Percentiles rank a stretch among this genome's conserved stretches.
phyloP scores from a whole-genome alignment of 2,797 vertebrate species.

The Helicolenus hilgendorfi region DNA sequence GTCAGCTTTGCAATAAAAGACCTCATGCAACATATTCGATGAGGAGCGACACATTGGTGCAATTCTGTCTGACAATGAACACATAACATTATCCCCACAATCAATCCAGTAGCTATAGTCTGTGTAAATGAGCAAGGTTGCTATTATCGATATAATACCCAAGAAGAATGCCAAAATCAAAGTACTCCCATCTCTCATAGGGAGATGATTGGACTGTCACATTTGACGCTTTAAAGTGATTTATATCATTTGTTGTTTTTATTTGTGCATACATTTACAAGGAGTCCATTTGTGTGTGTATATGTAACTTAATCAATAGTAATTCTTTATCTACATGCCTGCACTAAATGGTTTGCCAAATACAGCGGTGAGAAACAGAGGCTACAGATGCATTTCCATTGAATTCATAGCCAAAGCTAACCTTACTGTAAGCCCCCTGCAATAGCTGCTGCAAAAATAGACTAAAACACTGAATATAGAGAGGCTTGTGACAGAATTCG shows the following conservation, averaged over 20 bases:
- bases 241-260: neutral
- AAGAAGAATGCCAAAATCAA: neutral
- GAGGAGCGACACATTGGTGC: slow-evolving; percentile 49
- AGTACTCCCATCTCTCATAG: neutral
- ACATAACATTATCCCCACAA: slow-evolving; percentile 52
- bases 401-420: neutral
- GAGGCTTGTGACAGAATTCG: neutral
- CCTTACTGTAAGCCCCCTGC: neutral
- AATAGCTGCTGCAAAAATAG: neutral
- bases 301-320: neutral
- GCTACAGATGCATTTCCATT: neutral
- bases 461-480: neutral
- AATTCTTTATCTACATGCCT: neutral
- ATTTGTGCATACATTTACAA: neutral
- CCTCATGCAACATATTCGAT: slow-evolving; percentile 51
- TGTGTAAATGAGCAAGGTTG: slow-evolving; percentile 21
- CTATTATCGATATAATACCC: neutral
- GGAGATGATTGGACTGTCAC: neutral
- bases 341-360: neutral
- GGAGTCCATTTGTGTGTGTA: neutral
- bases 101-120: slow-evolving; percentile 25
- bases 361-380: neutral
- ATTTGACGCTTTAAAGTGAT: neutral
- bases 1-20: slow-evolving; percentile 74
- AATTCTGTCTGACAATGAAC: slow-evolving; percentile 58